Base-by-base conservation (phyloP, 2,888 invertebrate species). In the Tetropium fuscum region DNA sequence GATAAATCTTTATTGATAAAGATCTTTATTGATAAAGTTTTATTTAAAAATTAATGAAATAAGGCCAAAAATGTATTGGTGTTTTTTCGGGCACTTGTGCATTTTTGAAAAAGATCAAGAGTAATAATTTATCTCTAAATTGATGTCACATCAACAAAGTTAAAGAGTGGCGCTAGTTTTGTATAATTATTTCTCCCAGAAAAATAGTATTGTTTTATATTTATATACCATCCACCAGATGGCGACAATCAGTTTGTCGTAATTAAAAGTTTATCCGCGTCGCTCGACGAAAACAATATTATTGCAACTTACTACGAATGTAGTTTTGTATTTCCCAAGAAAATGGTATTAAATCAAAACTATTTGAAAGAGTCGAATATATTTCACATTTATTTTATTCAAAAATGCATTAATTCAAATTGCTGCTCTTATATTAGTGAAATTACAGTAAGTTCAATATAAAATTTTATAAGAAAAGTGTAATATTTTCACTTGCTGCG, bases 181-280 rank as follows among this genome's bases (percentile, higher is more conserved):
- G n/a, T n/a, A n/a, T n/a, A n/a, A n/a, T 34, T 34, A 3, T 34
- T 34, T 34, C 34, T 34, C 34, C 34, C 34, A 34, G 34, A 11
- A 34, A 34, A 34, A 34, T 13, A 11, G 34, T 34, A 34, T 34
- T 34, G 15, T 34, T 11, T 34, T 34, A 11, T 13, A 34, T 34
- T 34, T 4, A 34, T 34, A 5, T 34, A 34, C 34, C 34, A 34
- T 34, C 34, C 13, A 34, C 34, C 34, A 34, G 34, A 34, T 10
- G 34, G 34, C 34, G 34, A 34, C 15, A 34, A 15, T 34, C 34
- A 11, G 34, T 13, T 34, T 34, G 34, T 34, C 10, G 34, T 34
- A 34, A 13, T 34, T 34, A 34, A 34, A 34, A 34, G 34, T 34
- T 34, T 34, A 34, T 11, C 15, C 34, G 11, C 34, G 15, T 34